Base-by-base conservation (phyloP, 2,113 vertebrate species). In the Vanacampus margaritifer region DNA sequence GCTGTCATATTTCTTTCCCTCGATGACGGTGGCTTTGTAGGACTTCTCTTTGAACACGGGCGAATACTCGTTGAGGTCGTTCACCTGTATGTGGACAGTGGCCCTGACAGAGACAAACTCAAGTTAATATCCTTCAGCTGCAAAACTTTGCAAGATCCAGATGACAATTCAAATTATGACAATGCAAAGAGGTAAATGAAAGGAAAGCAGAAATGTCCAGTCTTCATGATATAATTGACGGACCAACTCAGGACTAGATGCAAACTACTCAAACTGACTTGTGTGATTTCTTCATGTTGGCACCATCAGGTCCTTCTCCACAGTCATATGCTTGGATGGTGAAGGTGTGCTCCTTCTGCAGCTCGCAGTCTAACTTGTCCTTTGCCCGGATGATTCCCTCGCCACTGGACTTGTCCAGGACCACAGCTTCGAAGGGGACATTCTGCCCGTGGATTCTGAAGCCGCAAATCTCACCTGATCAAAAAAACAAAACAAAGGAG, bases 281-380 rank as follows among this genome's bases (percentile, higher is more conserved):
- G 91, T 98, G 97, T 39, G 97, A 99, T 83, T 97, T 99, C 71
- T 98, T 99, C 67, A 91, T 90, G 61, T 92, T 94, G 2, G 89
- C 81, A 28, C 96, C 94, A 6, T 98, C 96, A 0, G 96, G 95
- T 50, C 94, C 95, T 79, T 95, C 94, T 5, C 97, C 97, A 10
- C 97, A 99, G 88, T 99, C 97, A 0, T 97, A 98, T 54, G 97
- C 97, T 90, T 99, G 97, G 78, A 99, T 94, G 85, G 94, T 93
- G 87, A 99, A 99, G 0, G 95, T 95, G 85, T 98, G 98, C 72
- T 97, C 97, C 74, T 98, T 98, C 93, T 97, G 96, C 5, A 98
- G 91, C 65, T 98, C 96, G 13, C 97, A 99, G 91, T 98, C 97
- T 60, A 98, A 92, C 53, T 96, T 95, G 7, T 98, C 95, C 58